Base-by-base conservation (phyloP, 2,888 invertebrate genomes). In the Agrilus biguttatus region DNA sequence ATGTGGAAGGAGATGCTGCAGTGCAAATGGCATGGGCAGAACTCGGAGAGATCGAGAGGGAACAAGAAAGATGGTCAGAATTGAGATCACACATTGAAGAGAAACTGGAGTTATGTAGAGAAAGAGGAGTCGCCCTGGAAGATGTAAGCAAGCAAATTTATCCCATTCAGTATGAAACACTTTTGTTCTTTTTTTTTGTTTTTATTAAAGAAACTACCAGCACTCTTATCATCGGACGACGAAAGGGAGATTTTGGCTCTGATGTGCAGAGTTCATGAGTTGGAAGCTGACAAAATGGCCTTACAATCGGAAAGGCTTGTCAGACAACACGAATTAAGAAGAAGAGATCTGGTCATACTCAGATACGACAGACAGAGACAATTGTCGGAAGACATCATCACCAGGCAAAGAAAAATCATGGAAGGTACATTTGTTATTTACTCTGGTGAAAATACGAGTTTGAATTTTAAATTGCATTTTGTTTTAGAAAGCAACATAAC, bases 281-380 rank as follows among this genome's bases (percentile, higher is more conserved):
- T 93, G 43, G 95, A 95, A 67, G 91, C 93, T 0, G 90, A 92
- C 63, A 95, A 91, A 68, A 79, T 88, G 67, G 91, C 92, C 53
- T 71, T 92, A 55, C 90, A 91, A 66, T 88, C 90, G 3, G 86
- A 88, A 59, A 72, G 88, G 33, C 71, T 92, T 44, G 82, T 89
- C 38, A 75, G 88, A 19, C 85, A 89, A 54, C 89, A 90, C 55
- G 91, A 92, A 59, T 73, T 93, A 44, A 74, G 88, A 36, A 72
- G 90, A 45, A 72, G 90, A 38, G 91, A 92, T 60, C 72, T 90
- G 47, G 78, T 90, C 53, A 74, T 92, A 49, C 71, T 90, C 50
- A 72, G 89, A 17, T 83, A 86, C 44, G 85, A 88, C 60, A 73
- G 90, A 21, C 90, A 92, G 64, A 72, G 89, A 17, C 77, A 85